Evolutionary conservation across 1,140 invertebrate species (phyloP).

Genomic region (Laodelphax striatellus): DNA sequence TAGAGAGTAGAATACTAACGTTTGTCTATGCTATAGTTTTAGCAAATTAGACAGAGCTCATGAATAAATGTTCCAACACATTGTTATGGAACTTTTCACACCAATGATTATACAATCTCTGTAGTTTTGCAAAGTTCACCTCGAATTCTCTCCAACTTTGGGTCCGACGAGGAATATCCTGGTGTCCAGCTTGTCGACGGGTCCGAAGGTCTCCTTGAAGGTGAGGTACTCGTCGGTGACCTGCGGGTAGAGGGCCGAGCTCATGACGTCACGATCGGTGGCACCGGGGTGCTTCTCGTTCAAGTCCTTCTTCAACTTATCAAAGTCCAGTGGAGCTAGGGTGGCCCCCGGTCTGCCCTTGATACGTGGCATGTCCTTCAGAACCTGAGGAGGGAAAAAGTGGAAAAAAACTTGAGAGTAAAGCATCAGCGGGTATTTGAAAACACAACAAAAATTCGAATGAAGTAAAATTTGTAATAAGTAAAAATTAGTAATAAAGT

Average conservation of each 20-base stretch:
- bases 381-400: conserved; percentile 44
- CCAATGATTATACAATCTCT: too few species aligned
- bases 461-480: too few species aligned
- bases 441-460: too few species aligned
- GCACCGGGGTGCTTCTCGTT: conserved; percentile 62
- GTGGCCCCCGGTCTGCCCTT: conserved; percentile 81
- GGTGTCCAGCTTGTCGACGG: conserved; percentile 92
- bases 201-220: conserved; percentile 84
- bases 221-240: conserved; percentile 88
- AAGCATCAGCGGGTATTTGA: too few species aligned
- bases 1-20: too few species aligned
- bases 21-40: too few species aligned
- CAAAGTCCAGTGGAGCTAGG: conserved; percentile 79
- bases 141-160: conserved; percentile 93
- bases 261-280: conserved; percentile 85
- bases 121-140: too few species aligned
- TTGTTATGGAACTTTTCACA: too few species aligned
- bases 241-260: conserved; percentile 90
- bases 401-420: too few species aligned
- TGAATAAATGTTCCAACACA: too few species aligned
- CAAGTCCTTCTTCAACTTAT: conserved; percentile 64
- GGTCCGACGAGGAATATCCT: conserved; percentile 93
- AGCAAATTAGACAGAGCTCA: too few species aligned
- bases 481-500: too few species aligned
- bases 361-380: conserved; percentile 83